These are phyloP conservation scores for Papilio machaon DNA, from an alignment of 1,140 invertebrate genomes.

Conservation along the genomic window DNA sequence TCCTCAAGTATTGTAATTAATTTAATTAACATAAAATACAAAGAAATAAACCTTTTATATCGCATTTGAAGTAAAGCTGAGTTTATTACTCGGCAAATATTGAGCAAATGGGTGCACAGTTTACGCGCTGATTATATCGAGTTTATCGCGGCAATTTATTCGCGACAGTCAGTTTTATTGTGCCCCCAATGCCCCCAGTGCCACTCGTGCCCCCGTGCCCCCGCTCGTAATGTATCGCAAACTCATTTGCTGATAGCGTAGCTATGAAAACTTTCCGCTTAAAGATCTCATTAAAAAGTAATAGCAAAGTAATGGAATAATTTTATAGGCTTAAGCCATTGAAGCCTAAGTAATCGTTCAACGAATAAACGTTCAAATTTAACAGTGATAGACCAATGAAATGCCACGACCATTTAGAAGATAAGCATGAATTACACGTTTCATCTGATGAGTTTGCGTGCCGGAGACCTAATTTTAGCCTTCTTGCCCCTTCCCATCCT, in stretches of 20 bases:
- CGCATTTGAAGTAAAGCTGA: not conserved
- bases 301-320: conserved; percentile 5
- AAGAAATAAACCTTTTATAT: conserved; percentile 5
- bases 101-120: conserved; percentile 27
- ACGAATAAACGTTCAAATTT: not conserved
- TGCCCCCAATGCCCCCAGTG: not conserved
- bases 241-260: conserved; percentile 30
- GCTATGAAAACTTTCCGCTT: conserved; percentile 18
- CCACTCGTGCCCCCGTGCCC: not conserved
- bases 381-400: no score
- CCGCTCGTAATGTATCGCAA: conserved; percentile 19
- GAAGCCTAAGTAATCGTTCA: not conserved
- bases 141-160: conserved; percentile 21
- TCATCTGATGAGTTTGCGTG: no score
- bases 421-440: no score
- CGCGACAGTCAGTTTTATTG: conserved; percentile 19
- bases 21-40: not conserved
- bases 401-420: no score
- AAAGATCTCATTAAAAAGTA: conserved; percentile 11
- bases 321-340: not conserved
- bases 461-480: no score
- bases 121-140: conserved; percentile 26
- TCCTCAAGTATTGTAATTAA: not conserved
- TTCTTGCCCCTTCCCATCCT: no score
- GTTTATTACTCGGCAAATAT: conserved; percentile 15